A percentile compares a stretch with the other conserved stretches of the same genome.
These are phyloP conservation scores for Aegypius monachus DNA, from an alignment of 2,113 vertebrate genomes.

Conservation along the genomic window DNA sequence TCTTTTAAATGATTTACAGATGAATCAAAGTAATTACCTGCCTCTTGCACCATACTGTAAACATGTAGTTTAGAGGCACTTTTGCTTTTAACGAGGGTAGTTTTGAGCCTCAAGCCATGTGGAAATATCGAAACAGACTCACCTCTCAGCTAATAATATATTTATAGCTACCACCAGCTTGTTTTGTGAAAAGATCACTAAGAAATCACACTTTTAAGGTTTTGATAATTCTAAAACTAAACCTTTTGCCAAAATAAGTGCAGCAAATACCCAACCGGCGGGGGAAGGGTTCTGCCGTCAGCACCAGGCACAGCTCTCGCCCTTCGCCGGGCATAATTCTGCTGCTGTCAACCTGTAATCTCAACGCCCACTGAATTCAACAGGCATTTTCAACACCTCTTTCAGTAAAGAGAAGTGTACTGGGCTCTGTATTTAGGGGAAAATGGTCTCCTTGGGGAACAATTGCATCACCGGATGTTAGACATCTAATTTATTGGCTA, in stretches of 20 bases:
- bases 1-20: background rate
- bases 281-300: background rate
- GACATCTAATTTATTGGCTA: background rate
- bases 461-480: background rate
- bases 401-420: background rate
- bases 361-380: background rate
- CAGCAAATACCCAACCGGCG: rapidly evolving
- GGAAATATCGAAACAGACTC: background rate
- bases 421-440: background rate
- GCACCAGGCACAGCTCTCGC: background rate
- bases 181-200: background rate
- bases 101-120: background rate
- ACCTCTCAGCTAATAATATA: background rate
- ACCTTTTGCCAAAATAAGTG: background rate
- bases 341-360: background rate
- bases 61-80: background rate
- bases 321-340: background rate
- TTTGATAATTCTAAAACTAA: background rate
- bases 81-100: background rate
- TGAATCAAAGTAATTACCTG: background rate
- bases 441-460: background rate
- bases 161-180: background rate
- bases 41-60: background rate
- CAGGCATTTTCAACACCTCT: rapidly evolving
- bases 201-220: background rate